These are phyloP conservation scores for Catajapyx aquilonaris DNA, from an alignment of 1,140 invertebrate genomes.

Conservation along the genomic window DNA sequence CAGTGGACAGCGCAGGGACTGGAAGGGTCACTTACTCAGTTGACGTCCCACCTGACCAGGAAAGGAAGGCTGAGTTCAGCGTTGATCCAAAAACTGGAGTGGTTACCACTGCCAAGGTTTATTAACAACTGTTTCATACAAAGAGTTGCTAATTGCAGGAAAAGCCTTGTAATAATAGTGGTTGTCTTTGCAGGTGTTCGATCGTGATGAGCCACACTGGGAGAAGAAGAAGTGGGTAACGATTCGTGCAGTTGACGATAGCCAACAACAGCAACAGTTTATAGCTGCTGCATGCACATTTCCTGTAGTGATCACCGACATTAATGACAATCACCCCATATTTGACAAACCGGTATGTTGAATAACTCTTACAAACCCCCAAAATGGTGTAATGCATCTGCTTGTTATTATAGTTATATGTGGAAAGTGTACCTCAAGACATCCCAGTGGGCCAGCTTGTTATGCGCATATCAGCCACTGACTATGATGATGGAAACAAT, in stretches of 20 bases:
- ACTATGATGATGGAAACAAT: conserved; percentile 70
- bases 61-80: conserved; percentile 29
- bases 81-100: conserved; percentile 50
- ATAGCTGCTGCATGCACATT: conserved; percentile 74
- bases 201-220: conserved; percentile 62
- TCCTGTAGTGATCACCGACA: conserved; percentile 63
- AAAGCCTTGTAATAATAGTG: neutral
- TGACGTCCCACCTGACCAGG: neutral
- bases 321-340: conserved; percentile 68
- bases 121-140: too few species aligned
- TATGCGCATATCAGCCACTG: conserved; percentile 69
- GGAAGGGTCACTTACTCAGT: neutral
- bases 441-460: conserved; percentile 41
- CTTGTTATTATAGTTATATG: conserved; percentile 34
- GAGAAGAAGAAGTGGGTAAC: conserved; percentile 65
- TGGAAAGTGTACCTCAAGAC: conserved; percentile 53
- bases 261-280: conserved; percentile 47
- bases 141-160: too few species aligned
- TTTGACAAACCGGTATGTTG: conserved; percentile 56
- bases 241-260: conserved; percentile 66
- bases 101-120: conserved; percentile 45
- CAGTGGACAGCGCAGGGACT: neutral
- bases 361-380: neutral
- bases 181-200: conserved; percentile 32
- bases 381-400: neutral